Evolutionary conservation across 2,888 invertebrate genomes (phyloP), one percentile per base, ranked within the genome.

Genomic region (Strigamia maritima): DNA sequence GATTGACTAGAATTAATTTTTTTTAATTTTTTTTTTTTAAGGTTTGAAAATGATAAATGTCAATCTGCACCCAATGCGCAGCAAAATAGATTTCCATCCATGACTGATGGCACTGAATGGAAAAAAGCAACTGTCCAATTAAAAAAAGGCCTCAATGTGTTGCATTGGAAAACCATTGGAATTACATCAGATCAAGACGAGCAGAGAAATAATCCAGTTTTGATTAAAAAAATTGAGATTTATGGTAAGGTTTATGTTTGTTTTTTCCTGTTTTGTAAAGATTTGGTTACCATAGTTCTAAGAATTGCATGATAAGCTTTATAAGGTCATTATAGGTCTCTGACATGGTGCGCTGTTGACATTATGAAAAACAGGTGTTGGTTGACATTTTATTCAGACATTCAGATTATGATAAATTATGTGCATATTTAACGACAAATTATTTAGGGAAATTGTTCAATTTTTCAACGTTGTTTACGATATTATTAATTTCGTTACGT

Each of bases 161-260:
- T 90, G 19, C 87, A 87, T 79, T 89, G 89, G 89, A 87, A 87
- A 81, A 87, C 88, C 0, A 85, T 88, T 79, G 88, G 88, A 26
- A 86, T 86, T 78, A 82, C 85, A 28, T 82, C 81, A 19, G 81
- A 80, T 26, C 35, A 31, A 26, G 19, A 44, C 4, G 82, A 85
- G 22, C 84, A 83, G 40, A 82, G 83, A 79, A 83, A 85, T 16
- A 86, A 86, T 80, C 87, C 87, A n/a, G 85, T 88, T 4, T 83
- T 87, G 24, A 86, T 88, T 74, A 85, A 86, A 81, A 85, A 84
- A 78, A 86, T 88, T 79, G 86, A 86, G 81, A 85, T 86, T 49
- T 86, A 84, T 79, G 86, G 86, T 84, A 82, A 81, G 82, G 16
- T 44, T 26, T 74, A 49, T 19, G 8, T 14, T 19, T 38, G 28